phyloP scores from a whole-genome alignment of 2,888 invertebrate species.

The Leptinotarsa juncta region DNA sequence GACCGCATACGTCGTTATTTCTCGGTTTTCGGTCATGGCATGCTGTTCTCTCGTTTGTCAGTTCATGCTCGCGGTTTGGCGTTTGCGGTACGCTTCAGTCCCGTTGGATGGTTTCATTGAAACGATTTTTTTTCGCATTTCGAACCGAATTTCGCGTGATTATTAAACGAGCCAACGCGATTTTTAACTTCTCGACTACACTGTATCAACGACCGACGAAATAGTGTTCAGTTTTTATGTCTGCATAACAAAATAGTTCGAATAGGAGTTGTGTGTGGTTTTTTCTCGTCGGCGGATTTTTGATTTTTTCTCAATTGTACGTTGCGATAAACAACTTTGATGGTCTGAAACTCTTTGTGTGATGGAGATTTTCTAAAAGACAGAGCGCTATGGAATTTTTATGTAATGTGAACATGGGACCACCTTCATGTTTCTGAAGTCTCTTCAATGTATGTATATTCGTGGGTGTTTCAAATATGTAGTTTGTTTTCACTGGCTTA shows the following conservation, averaged over 20 bases:
- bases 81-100: slow-evolving; percentile 38
- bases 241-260: slow-evolving; percentile 33
- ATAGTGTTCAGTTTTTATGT: slow-evolving; percentile 46
- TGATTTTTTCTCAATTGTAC: slow-evolving; percentile 38
- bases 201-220: slow-evolving; percentile 40
- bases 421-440: slow-evolving; percentile 62
- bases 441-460: slow-evolving; percentile 62
- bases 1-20: slow-evolving; percentile 43
- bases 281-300: slow-evolving; percentile 42
- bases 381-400: slow-evolving; percentile 58
- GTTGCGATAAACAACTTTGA: slow-evolving; percentile 45
- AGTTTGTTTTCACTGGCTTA: slow-evolving; percentile 51
- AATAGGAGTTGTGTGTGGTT: slow-evolving; percentile 42
- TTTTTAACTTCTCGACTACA: slow-evolving; percentile 48
- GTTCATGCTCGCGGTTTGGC: slow-evolving; percentile 55
- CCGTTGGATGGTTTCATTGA: slow-evolving; percentile 44
- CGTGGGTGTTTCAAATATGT: slow-evolving; percentile 58
- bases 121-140: slow-evolving; percentile 47
- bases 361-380: slow-evolving; percentile 57
- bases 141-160: slow-evolving; percentile 41
- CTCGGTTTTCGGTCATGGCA: slow-evolving; percentile 60
- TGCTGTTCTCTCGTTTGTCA: slow-evolving; percentile 58
- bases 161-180: slow-evolving; percentile 45
- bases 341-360: slow-evolving; percentile 44
- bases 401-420: slow-evolving; percentile 60